Conservation (phyloP, 2,888 invertebrate genomes). For the Pammene aurita region DNA sequence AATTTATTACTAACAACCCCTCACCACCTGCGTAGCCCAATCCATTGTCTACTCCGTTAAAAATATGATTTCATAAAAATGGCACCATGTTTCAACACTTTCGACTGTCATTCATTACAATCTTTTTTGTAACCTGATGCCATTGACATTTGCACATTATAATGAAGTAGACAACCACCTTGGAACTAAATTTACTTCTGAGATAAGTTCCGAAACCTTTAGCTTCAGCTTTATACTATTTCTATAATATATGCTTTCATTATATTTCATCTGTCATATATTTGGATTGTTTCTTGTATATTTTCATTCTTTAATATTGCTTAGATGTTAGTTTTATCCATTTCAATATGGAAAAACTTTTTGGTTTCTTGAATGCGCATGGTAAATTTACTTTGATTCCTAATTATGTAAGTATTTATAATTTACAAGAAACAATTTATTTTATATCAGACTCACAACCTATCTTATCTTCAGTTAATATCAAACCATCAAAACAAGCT, state of each 20-base stretch:
- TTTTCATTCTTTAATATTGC: conserved; percentile 6
- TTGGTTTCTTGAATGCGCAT: conserved; percentile 13
- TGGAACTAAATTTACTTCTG: conserved; percentile 19
- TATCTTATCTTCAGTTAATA: conserved; percentile 14
- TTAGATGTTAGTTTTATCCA: conserved; percentile 9
- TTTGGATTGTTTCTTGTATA: conserved; percentile 40
- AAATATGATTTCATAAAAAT: conserved; percentile 7
- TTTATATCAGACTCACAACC: conserved; percentile 7
- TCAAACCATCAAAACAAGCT: conserved; percentile 53
- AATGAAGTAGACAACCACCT: conserved; percentile 27
- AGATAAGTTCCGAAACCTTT: conserved; percentile 21
- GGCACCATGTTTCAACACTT: neutral
- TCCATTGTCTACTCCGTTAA: conserved; percentile 34
- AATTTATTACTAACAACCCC: conserved; percentile 14
- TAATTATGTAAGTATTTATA: neutral
- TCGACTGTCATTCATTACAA: neutral
- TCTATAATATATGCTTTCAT: conserved; percentile 40
- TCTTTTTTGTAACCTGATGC: neutral
- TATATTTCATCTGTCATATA: conserved; percentile 33
- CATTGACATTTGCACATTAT: conserved; percentile 4
- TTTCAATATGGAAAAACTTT: neutral
- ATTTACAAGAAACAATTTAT: conserved; percentile 40
- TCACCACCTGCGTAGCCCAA: conserved; percentile 1
- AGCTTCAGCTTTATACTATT: conserved; percentile 38
- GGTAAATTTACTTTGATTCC: neutral